Evolutionary conservation across 2,797 vertebrate genomes (phyloP).

Genomic region (Pachyuromys duprasi): DNA sequence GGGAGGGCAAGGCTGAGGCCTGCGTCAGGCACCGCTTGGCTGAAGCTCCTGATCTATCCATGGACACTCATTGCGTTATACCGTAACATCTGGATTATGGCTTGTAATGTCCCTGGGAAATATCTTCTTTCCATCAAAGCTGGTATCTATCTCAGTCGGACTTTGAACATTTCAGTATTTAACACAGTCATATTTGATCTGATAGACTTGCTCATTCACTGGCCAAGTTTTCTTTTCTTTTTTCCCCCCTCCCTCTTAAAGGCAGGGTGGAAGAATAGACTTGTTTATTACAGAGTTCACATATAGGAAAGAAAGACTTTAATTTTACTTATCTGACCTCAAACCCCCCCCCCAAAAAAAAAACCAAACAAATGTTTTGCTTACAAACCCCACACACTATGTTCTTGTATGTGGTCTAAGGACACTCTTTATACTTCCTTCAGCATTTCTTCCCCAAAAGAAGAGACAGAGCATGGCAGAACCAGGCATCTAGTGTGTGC

Average conservation of each 20-base stretch:
- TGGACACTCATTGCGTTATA: constrained; percentile 98
- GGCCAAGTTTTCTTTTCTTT: constrained; percentile 71
- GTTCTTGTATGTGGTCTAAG: neutral
- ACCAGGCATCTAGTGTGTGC: neutral
- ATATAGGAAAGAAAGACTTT: constrained; percentile 47
- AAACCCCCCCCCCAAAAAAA: neutral
- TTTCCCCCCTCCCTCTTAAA: neutral
- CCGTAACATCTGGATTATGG: constrained; percentile 99
- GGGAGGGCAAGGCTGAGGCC: constrained; percentile 93
- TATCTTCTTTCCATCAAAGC: constrained; percentile 97
- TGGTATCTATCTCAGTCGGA: constrained; percentile 93
- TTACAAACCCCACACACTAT: neutral
- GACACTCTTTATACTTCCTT: constrained; percentile 2
- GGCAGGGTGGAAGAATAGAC: constrained; percentile 71
- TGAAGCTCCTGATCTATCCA: constrained; percentile 93
- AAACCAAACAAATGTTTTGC: neutral
- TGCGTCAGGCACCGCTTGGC: constrained; percentile 95
- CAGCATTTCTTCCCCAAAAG: neutral
- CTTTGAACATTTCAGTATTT: constrained; percentile 91
- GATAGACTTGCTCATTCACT: constrained; percentile 82
- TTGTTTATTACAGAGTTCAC: constrained; percentile 76
- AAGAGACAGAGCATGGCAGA: neutral
- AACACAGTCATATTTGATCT: constrained; percentile 89
- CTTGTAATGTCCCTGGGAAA: constrained; percentile 98
- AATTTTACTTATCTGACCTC: constrained; percentile 59